A percentile compares a stretch with the other conserved stretches of the same genome.
Conservation (phyloP, 2,797 vertebrate species). For the Enteromius trimaculatus region DNA sequence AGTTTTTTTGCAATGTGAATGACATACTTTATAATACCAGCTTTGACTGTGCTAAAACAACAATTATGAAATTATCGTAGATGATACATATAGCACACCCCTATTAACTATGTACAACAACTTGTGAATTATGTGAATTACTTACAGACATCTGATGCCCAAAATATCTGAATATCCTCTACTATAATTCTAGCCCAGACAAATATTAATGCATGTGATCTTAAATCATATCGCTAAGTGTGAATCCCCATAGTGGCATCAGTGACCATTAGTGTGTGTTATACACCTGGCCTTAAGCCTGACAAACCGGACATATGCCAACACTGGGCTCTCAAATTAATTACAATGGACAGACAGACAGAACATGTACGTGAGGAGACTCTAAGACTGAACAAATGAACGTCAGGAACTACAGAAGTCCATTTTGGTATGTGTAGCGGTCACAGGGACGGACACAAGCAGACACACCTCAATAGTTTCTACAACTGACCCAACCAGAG, state of each 20-base stretch:
- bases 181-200: not conserved
- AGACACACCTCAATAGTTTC: constrained; percentile 18
- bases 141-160: not conserved
- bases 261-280: constrained; percentile 42
- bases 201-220: constrained; percentile 6
- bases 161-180: not conserved
- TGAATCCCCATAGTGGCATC: constrained; percentile 38
- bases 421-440: not conserved
- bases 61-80: not conserved
- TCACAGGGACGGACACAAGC: not conserved
- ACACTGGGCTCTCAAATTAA: constrained; percentile 57
- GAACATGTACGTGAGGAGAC: constrained; percentile 38
- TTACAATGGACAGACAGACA: constrained; percentile 49
- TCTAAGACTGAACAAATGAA: constrained; percentile 31
- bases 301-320: constrained; percentile 41
- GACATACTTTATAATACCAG: not conserved
- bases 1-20: too few relatives aligned
- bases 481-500: constrained; percentile 26
- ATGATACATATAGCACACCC: too few relatives aligned
- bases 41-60: not conserved
- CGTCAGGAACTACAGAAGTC: not conserved
- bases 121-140: not conserved
- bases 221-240: constrained; percentile 37
- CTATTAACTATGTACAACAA: too few relatives aligned
- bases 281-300: constrained; percentile 51